Evolutionary conservation across 2,113 vertebrate species (phyloP).

Genomic region (Zosterops borbonicus): DNA sequence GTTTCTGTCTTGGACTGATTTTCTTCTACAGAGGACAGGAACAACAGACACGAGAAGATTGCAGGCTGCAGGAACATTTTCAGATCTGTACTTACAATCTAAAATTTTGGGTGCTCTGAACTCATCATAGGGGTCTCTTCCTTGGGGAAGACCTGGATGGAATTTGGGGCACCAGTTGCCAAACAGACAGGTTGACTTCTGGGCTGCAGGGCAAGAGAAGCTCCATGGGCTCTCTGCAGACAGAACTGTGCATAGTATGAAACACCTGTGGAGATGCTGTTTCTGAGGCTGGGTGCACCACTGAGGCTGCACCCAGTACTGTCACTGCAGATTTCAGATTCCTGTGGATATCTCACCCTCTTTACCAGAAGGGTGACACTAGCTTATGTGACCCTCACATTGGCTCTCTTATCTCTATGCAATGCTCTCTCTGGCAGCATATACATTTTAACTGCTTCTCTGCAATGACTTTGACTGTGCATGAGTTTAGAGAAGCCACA

Average conservation of each 20-base stretch:
- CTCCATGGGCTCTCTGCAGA: background rate
- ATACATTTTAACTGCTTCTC: background rate
- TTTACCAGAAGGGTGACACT: background rate
- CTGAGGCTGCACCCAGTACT: background rate
- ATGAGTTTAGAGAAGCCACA: background rate
- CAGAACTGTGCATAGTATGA: background rate
- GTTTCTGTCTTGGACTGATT: background rate
- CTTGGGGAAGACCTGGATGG: background rate
- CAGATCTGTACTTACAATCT: background rate
- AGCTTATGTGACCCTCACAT: background rate
- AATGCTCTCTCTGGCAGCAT: background rate
- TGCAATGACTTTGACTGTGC: background rate
- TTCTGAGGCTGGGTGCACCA: background rate
- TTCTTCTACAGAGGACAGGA: background rate
- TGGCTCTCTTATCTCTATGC: background rate
- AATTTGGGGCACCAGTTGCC: background rate
- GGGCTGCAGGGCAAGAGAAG: background rate
- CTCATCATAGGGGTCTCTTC: background rate
- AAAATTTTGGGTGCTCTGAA: background rate
- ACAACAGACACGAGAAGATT: background rate
- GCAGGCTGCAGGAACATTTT: background rate
- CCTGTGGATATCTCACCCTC: background rate
- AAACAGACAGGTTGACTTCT: background rate
- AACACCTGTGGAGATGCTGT: background rate
- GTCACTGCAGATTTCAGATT: background rate